Evolutionary conservation across 2,113 vertebrate species (phyloP).

Genomic region (Toxotes chatareus): DNA sequence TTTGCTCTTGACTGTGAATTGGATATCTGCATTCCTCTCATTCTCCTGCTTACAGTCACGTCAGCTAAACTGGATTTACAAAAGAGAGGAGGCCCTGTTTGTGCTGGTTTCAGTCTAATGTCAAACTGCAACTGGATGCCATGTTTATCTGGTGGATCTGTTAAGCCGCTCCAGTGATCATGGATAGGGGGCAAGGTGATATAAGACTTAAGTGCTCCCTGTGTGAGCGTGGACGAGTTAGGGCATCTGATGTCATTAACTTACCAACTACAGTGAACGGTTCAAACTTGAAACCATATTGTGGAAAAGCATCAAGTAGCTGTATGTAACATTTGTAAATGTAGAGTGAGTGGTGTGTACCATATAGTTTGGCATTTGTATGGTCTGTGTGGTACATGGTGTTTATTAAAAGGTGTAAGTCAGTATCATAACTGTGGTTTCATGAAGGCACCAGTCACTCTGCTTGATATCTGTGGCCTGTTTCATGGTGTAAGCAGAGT

Average conservation of each 20-base stretch:
- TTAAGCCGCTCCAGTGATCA: too few relatives aligned
- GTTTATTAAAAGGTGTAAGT: conserved; percentile 2
- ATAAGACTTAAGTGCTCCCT: neutral
- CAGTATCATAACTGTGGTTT: conserved; percentile 34
- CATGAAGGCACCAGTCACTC: neutral
- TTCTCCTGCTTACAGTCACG: conserved; percentile 61
- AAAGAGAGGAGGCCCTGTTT: conserved; percentile 60
- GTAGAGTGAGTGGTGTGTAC: conserved; percentile 4
- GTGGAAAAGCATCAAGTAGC: neutral
- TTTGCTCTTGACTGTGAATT: neutral
- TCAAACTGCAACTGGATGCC: conserved; percentile 27
- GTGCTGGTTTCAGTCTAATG: conserved; percentile 9
- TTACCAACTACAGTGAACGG: neutral
- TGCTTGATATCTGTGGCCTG: conserved; percentile 28
- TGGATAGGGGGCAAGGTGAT: neutral
- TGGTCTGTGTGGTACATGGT: conserved; percentile 23
- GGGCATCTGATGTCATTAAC: neutral
- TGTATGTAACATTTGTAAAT: conserved; percentile 18
- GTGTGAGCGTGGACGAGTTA: neutral
- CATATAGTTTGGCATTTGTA: conserved; percentile 10
- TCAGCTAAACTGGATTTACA: conserved; percentile 73
- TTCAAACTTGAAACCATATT: conserved; percentile 5
- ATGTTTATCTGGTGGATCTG: neutral
- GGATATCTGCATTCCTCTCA: conserved; percentile 70
- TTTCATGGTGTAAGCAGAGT: conserved; percentile 20